These are phyloP conservation scores for Meloidogyne chitwoodi DNA, from an alignment of 1,140 invertebrate genomes.

Conservation along the genomic window DNA sequence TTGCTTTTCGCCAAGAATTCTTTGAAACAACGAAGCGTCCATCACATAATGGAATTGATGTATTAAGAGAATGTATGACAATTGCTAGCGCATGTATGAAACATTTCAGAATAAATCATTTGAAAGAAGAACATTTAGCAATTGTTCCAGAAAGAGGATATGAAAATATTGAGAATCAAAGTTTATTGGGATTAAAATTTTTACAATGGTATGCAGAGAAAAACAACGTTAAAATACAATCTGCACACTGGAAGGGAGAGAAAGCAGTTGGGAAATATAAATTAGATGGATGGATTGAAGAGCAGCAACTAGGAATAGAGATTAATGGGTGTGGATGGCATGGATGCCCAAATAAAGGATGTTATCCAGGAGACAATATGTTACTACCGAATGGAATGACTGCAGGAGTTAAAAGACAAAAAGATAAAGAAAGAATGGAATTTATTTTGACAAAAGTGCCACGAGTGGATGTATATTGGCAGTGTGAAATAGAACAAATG, in stretches of 20 bases:
- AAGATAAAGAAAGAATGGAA: background rate
- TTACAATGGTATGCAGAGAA: slow-evolving; percentile 9
- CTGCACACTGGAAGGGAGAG: background rate
- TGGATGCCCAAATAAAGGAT: background rate
- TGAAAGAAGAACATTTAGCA: background rate
- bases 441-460: too few relatives aligned
- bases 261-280: background rate
- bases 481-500: too few relatives aligned
- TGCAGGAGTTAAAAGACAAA: background rate
- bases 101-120: background rate
- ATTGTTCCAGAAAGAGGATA: slow-evolving; percentile 6
- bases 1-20: background rate
- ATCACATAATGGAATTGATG: background rate
- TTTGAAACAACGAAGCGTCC: background rate
- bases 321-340: slow-evolving; percentile 7
- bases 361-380: background rate
- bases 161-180: slow-evolving; percentile 1
- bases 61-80: too few relatives aligned
- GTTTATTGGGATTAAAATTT: background rate
- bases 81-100: slow-evolving; percentile 6
- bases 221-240: background rate
- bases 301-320: too few relatives aligned
- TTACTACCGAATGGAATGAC: background rate
- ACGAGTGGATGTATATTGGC: too few relatives aligned
- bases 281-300: too few relatives aligned